Evolutionary conservation across 1,140 invertebrate species (phyloP).

Genomic region (Ctenoplectra terminalis): DNA sequence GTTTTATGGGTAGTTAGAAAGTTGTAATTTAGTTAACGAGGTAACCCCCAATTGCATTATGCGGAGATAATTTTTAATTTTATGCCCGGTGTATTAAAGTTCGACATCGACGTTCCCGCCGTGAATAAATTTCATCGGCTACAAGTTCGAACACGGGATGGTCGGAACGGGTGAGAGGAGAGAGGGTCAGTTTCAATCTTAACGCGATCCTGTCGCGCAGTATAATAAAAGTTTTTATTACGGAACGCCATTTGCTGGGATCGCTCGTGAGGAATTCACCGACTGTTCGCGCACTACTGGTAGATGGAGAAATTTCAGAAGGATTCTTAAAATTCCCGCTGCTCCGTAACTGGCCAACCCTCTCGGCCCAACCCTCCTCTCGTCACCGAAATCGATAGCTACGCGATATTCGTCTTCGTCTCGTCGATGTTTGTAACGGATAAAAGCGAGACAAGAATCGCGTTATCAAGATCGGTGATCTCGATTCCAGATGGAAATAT

Average conservation of each 20-base stretch:
- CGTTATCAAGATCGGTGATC: conserved; percentile 18
- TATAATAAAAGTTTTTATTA: conserved; percentile 52
- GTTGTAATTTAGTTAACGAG: conserved; percentile 32
- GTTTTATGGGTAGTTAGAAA: conserved; percentile 30
- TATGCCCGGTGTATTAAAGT: conserved; percentile 24
- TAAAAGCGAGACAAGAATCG: too few relatives aligned
- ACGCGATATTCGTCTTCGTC: conserved; percentile 1
- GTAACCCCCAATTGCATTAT: conserved; percentile 28
- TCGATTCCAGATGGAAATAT: neutral
- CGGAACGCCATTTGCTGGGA: conserved; percentile 2
- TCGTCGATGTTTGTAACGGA: too few relatives aligned
- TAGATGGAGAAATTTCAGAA: conserved; percentile 45
- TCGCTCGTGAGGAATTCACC: conserved; percentile 6
- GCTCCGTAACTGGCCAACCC: too few relatives aligned
- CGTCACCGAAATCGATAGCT: neutral
- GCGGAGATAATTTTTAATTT: conserved; percentile 49
- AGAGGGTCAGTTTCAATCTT: neutral
- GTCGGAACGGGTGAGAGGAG: neutral
- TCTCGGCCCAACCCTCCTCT: neutral
- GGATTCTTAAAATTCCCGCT: conserved; percentile 30
- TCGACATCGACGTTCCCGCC: conserved; percentile 8
- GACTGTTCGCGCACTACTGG: neutral
- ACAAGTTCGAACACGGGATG: neutral
- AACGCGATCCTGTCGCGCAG: conserved; percentile 25
- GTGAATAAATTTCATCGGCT: conserved; percentile 16